Percentiles rank a stretch among this genome's conserved stretches.
Conservation (phyloP, 30 jellyfish, hydroid and myxozoan genomes). For the Pseudorhiza aurosa region DNA sequence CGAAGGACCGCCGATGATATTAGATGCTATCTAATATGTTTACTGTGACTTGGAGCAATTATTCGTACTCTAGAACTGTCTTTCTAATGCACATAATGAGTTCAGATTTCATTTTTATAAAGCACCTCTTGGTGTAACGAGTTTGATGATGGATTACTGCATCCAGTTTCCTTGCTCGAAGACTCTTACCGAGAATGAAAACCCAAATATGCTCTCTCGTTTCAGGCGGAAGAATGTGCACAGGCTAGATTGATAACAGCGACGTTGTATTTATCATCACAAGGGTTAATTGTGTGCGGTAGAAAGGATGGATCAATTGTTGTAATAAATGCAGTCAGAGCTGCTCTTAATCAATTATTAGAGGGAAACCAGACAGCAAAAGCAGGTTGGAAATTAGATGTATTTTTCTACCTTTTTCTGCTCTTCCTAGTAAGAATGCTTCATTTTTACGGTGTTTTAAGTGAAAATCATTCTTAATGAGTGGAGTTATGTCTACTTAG, state of each 20-base stretch:
- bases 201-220: neutral
- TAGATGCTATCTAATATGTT: too few relatives aligned
- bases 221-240: conserved; percentile 48
- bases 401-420: too few relatives aligned
- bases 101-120: too few relatives aligned
- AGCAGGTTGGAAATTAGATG: conserved; percentile 15
- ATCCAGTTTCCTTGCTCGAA: neutral
- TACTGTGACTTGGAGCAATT: too few relatives aligned
- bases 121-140: too few relatives aligned
- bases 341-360: conserved; percentile 78
- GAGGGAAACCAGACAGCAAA: conserved; percentile 35
- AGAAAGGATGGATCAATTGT: conserved; percentile 87
- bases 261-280: conserved; percentile 93
- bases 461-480: too few relatives aligned
- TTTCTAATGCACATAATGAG: too few relatives aligned
- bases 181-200: neutral
- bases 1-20: too few relatives aligned
- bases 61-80: too few relatives aligned
- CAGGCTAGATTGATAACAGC: conserved; percentile 56
- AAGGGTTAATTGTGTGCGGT: conserved; percentile 95
- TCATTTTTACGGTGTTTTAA: too few relatives aligned
- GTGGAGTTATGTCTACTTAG: too few relatives aligned
- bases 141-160: neutral
- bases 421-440: too few relatives aligned
- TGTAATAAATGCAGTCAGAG: conserved; percentile 76